A percentile compares a stretch with the other conserved stretches of the same genome.
Conservation (phyloP, 2,797 vertebrate species). For the Hoplostethus mediterraneus region DNA sequence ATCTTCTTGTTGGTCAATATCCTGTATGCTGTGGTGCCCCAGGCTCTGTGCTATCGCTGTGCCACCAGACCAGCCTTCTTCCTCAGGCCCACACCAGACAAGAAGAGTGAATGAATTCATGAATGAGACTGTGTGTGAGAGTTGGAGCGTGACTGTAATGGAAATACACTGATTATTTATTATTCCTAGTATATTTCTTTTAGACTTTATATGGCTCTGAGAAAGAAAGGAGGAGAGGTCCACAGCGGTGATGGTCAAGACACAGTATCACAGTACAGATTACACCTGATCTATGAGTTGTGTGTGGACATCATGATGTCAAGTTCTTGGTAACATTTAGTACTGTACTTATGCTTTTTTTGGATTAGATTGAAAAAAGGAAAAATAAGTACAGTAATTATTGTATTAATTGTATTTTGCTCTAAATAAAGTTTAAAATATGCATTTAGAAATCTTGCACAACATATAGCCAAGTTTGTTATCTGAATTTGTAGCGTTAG, state of each 20-base stretch:
- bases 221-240: too few species aligned
- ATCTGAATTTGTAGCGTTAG: too few species aligned
- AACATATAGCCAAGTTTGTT: too few species aligned
- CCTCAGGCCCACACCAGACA: constrained; percentile 80
- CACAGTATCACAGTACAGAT: background rate
- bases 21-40: constrained; percentile 89
- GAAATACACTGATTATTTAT: too few species aligned
- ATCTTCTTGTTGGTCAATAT: constrained; percentile 90
- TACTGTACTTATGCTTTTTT: background rate
- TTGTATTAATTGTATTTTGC: too few species aligned
- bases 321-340: background rate
- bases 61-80: constrained; percentile 90
- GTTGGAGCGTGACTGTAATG: too few species aligned
- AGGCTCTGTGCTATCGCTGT: constrained; percentile 92
- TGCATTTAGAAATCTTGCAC: too few species aligned
- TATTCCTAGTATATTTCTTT: too few species aligned
- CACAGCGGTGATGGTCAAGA: background rate
- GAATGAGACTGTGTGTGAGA: background rate
- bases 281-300: too few species aligned
- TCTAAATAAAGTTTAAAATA: too few species aligned
- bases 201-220: too few species aligned
- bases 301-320: background rate
- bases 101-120: constrained; percentile 75
- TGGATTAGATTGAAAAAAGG: background rate
- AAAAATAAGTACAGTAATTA: background rate